Base-by-base conservation (phyloP, 1,140 invertebrate species). In the Gonatopus flavifemur region DNA sequence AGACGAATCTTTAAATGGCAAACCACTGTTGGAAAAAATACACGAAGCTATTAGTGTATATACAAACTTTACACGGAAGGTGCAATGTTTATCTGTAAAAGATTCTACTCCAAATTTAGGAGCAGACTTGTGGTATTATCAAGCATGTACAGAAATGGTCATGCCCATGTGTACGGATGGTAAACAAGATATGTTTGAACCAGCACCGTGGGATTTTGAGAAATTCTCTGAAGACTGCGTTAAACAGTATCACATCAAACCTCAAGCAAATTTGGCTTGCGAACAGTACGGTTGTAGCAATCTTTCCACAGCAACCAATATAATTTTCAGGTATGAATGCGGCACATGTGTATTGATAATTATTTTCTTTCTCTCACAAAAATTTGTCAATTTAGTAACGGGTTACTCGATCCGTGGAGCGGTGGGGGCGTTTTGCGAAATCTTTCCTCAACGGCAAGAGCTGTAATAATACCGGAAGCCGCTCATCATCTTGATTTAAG, bases 121-220 rank as follows among this genome's bases (percentile, higher is more conserved):
- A 31, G 83, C 83, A 20, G 38, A 67, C 10, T 2, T 18, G 19
- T 96, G 94, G 94, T 37, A 62, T 62, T 81, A 75, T 52, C 78
- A 95, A 86, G 81, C 87, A 7, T 98, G 96, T 69, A 95, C 94
- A 20, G 95, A 98, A 77, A 96, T 98, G 89, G 87, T 96, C 33
- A 94, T 96, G 88, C 93, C 93, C 0, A 87, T 92, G 76, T 98
- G 96, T 72, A 78, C 83, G 5, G 84, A 88, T 59, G 89, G 89
- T 12, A 65, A 79, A 9, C 80, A 84, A 20, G 91, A 93, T 58
- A 94, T 98, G 86, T 97, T 95, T 74, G 88, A 92, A 64, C 78
- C 83, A 2, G 52, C 62, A 0, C 45, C 78, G 0, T 97, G 93
- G 93, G 82, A 95, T 76, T 83, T 90, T 24, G 81, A 83, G 7